Evolutionary conservation across 2,113 vertebrate genomes (phyloP).

Genomic region (Picathartes gymnocephalus): DNA sequence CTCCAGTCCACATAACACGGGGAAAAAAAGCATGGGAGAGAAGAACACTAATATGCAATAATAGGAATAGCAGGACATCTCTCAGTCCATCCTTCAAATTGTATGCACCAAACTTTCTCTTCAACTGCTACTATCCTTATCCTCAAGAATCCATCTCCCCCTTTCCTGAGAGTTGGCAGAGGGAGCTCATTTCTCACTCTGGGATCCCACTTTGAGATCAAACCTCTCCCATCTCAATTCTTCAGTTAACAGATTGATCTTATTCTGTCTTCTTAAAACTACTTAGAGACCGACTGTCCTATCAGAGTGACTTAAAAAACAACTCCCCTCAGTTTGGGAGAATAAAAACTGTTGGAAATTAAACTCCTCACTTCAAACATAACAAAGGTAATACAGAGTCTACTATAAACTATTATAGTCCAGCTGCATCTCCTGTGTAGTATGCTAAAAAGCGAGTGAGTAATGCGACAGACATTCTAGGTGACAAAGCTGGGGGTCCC

Average conservation of each 20-base stretch:
- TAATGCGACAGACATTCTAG: not conserved
- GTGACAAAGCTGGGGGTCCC: not conserved
- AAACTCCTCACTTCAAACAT: not conserved
- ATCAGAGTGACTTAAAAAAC: not conserved
- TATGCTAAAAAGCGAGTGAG: not conserved
- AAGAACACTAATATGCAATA: not conserved
- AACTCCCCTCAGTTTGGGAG: rapidly evolving
- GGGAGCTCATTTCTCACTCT: not conserved
- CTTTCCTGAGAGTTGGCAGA: not conserved
- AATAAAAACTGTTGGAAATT: not conserved
- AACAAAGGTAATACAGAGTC: not conserved
- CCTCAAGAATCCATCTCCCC: not conserved
- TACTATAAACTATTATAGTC: not conserved
- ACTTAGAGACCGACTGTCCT: not conserved
- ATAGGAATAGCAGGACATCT: not conserved
- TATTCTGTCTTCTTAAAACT: not conserved
- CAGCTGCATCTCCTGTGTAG: not conserved
- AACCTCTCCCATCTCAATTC: not conserved
- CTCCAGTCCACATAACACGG: rapidly evolving
- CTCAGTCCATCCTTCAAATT: not conserved
- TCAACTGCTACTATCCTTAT: not conserved
- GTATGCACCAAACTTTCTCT: not conserved
- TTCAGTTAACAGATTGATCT: not conserved
- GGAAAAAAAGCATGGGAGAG: not conserved
- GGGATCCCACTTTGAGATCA: not conserved